phyloP scores from a whole-genome alignment of 92 coral and sea anemone species.

The Pocillopora meandrina region DNA sequence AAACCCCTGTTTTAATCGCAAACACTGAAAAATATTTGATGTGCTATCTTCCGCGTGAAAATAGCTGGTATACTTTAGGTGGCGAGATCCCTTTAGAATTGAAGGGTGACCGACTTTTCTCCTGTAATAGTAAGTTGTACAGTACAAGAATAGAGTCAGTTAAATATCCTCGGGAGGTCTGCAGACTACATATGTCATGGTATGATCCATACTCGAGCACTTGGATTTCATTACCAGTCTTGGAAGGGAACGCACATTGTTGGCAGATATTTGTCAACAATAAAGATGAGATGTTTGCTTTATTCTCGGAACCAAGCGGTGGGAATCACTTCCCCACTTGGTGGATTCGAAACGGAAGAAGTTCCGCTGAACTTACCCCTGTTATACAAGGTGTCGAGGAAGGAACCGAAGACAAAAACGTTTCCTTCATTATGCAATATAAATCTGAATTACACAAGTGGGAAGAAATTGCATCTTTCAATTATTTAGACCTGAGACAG shows the following conservation, averaged over 20 bases:
- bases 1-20: neutral
- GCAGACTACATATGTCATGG: neutral
- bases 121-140: slow-evolving; percentile 2
- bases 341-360: neutral
- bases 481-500: slow-evolving; percentile 3
- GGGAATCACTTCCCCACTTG: neutral
- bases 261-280: slow-evolving; percentile 5
- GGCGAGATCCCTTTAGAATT: neutral
- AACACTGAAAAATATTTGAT: neutral
- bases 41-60: slow-evolving; percentile 3
- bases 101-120: neutral
- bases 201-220: neutral
- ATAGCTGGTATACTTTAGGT: slow-evolving; percentile 5
- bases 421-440: neutral
- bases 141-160: too few relatives aligned
- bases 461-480: slow-evolving; percentile 8
- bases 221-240: neutral
- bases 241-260: neutral
- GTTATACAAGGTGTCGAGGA: neutral
- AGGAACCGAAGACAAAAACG: neutral
- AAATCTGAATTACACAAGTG: neutral
- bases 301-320: neutral
- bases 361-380: too few relatives aligned
- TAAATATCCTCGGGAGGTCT: too few relatives aligned
- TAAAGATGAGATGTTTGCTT: neutral